Conservation (phyloP, 2,888 invertebrate species). For the Stenoptilia bipunctidactyla region DNA sequence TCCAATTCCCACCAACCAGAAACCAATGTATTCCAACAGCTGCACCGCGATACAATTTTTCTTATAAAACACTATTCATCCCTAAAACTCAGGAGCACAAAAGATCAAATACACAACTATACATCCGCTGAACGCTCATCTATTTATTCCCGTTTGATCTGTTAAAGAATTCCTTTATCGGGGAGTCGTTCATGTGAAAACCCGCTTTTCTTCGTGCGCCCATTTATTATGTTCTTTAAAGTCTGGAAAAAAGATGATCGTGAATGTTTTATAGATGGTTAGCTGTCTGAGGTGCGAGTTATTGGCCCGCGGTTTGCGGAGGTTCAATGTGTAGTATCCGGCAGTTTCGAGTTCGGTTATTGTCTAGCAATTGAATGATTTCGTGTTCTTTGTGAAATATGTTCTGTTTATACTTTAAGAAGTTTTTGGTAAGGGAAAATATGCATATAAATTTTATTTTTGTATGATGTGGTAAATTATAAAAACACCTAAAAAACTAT, state of each 20-base stretch:
- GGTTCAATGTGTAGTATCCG: too few relatives aligned
- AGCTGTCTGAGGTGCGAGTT: conserved; percentile 10
- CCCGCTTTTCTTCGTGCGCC: conserved; percentile 20
- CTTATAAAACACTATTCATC: too few relatives aligned
- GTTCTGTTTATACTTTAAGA: too few relatives aligned
- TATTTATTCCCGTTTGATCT: conserved; percentile 48
- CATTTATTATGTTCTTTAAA: conserved; percentile 20
- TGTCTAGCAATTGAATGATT: neutral
- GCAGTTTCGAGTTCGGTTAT: neutral
- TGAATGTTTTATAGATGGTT: conserved; percentile 18
- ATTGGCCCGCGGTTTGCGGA: too few relatives aligned
- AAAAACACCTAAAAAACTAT: too few relatives aligned
- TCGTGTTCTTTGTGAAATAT: too few relatives aligned
- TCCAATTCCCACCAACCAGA: too few relatives aligned
- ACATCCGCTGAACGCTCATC: conserved; percentile 19
- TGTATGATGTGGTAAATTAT: too few relatives aligned
- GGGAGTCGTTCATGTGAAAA: conserved; percentile 39
- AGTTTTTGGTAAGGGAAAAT: too few relatives aligned
- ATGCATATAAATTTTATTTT: too few relatives aligned
- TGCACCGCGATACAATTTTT: conserved; percentile 14
- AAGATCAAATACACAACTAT: neutral
- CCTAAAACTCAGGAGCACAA: too few relatives aligned
- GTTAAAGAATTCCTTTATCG: conserved; percentile 44
- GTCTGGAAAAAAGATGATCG: conserved; percentile 18
- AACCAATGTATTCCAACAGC: too few relatives aligned